Base-by-base conservation (phyloP, 1,140 invertebrate genomes). In the Aphelenchoides avenae region DNA sequence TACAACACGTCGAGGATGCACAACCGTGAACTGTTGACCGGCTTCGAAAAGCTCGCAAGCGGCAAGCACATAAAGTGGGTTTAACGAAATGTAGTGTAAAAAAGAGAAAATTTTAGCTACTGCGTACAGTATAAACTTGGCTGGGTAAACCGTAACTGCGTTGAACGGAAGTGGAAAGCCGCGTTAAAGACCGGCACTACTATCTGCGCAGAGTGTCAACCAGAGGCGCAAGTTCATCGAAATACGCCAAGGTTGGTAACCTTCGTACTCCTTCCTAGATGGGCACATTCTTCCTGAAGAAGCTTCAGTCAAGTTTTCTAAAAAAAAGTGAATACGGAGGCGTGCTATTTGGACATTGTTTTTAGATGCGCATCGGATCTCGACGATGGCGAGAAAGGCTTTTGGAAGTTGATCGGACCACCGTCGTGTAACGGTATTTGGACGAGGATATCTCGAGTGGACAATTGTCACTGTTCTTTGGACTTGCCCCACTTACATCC, bases 161-260 rank as follows among this genome's bases (percentile, higher is more conserved):
- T 68, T 3, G 51, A 59, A 9, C 52, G 50, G 37, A 26, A 40
- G 22, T 30, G 53, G 11, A 68, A 54, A 13, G 36, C 42, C 26
- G 47, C 11, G 30, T 27, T 62, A 43, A 27, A 9, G 18, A 13
- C 26, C 2, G 34, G 36, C 11, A 43, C 31, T 7, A 24, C 22
- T 15, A 70, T 70, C 24, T 70, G 68, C 50, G 68, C 68, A 1
- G 68, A 70, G 34, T 70, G 68, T 46, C 68, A 70, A 37, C 68
- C 68, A 31, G 68, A 70, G 62, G 68, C 68, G 13, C 64, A 66
- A 29, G 41, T 71, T 22, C 68, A 70, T 46, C n/a, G 68, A 26
- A 59, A 71, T 15, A 55, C 26, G 26, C 50, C 37, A 55, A 68
- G 66, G 61, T 68, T 9, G 22, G 30, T n/a, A 36, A 36, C 13